These are phyloP conservation scores for Dysmachus trigonus DNA, from an alignment of 2,888 invertebrate species.

Conservation along the genomic window DNA sequence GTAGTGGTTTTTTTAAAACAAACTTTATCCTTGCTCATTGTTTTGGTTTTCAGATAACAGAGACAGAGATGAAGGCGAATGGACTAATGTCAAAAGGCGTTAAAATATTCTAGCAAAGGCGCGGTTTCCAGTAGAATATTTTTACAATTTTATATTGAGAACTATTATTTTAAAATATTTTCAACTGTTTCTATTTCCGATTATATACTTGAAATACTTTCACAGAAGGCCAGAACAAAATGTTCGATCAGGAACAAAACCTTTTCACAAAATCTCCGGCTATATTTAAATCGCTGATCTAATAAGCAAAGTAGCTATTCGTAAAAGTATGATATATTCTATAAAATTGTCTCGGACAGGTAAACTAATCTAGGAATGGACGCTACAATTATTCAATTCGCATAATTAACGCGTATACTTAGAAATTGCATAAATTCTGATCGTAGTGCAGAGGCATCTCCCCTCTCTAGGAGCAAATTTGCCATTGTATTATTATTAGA, in stretches of 20 bases:
- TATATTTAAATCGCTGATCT: neutral
- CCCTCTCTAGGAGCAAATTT: neutral
- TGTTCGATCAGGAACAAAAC: neutral
- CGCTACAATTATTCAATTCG: neutral
- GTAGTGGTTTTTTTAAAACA: slow-evolving; percentile 56
- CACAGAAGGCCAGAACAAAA: neutral
- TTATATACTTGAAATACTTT: neutral
- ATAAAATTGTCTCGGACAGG: neutral
- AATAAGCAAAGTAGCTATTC: neutral
- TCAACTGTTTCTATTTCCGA: neutral
- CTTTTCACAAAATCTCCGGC: neutral
- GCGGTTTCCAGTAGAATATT: neutral
- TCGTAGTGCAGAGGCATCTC: neutral
- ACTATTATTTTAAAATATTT: slow-evolving; percentile 19
- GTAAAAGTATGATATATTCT: neutral
- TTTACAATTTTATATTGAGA: slow-evolving; percentile 13
- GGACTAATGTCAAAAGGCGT: slow-evolving; percentile 70
- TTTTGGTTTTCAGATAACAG: slow-evolving; percentile 59
- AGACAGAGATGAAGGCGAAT: slow-evolving; percentile 68
- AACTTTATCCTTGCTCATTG: neutral
- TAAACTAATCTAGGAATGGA: neutral
- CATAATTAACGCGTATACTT: no score
- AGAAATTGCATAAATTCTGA: neutral
- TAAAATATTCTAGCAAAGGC: slow-evolving; percentile 50
- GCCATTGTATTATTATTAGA: neutral